Evolutionary conservation across 1,140 invertebrate genomes (phyloP), one percentile per base, ranked within the genome.

Genomic region (Atta cephalotes): DNA sequence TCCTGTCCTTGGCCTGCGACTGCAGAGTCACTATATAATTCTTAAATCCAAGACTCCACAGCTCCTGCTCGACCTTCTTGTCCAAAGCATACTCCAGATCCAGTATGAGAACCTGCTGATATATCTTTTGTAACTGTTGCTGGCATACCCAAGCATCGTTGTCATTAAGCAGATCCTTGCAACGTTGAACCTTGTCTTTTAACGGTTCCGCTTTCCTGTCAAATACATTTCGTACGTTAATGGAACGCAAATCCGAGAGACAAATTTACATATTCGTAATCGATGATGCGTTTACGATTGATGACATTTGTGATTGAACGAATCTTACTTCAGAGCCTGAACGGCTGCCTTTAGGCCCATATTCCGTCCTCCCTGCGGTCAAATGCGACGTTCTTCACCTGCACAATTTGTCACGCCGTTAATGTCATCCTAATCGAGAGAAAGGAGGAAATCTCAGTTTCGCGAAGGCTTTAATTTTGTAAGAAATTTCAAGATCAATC

Each of bases 41-140:
- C 93, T 98, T 98, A 95, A 98, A 98, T 16, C 97, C 97, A 93
- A 98, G 96, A 94, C 98, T 98, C 98, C 98, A 98, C 86, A 98
- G 95, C 92, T 98, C 98, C 93, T 98, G 98, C 94, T 98, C 98
- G 28, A 98, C 97, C 95, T 98, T 98, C 92, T 97, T 97, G 94
- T 98, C 97, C 90, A 98, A 95, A n/a, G 98, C 98, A 96, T 98
- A 98, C 92, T 98, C 98, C 87, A 98, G 95, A 94, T 98, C 98
- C 70, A 97, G 95, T 60, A 98, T 96, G 51, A 98, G 95, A 28
- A 98, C 96, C 94, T 97, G 97, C 93, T 98, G 97, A 94, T 98
- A 98, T 74, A 98, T 96, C 92, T 96, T 97, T 93, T 97, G 97
- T 58, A 98, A 93, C 91, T 96, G 96, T 65, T 96, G 96, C 88